These are phyloP conservation scores for Chesias legatella DNA, from an alignment of 2,888 invertebrate genomes.

Conservation along the genomic window DNA sequence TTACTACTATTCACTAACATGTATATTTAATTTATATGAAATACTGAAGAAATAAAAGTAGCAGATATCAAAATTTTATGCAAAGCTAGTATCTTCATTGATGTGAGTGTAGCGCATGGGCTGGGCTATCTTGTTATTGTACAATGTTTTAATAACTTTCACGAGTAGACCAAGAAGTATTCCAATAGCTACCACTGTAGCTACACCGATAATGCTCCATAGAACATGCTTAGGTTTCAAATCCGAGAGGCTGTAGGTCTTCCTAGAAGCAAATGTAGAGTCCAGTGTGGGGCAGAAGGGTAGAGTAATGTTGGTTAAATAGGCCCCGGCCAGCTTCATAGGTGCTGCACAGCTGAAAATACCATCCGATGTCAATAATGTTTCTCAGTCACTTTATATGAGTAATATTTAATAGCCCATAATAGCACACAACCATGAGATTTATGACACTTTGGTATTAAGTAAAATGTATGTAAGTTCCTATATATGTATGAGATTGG, in stretches of 20 bases:
- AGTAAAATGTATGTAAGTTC: neutral
- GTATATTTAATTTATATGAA: slow-evolving; percentile 21
- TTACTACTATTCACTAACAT: slow-evolving; percentile 28
- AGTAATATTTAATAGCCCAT: slow-evolving; percentile 13
- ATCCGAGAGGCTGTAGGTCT: slow-evolving; percentile 48
- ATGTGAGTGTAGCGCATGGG: slow-evolving; percentile 67
- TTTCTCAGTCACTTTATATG: slow-evolving; percentile 11
- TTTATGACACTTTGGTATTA: slow-evolving; percentile 12
- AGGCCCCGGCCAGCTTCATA: slow-evolving; percentile 60
- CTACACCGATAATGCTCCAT: slow-evolving; percentile 70
- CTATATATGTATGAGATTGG: too few species aligned
- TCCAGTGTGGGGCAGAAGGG: slow-evolving; percentile 66
- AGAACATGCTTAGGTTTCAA: slow-evolving; percentile 66
- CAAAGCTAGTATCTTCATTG: slow-evolving; percentile 55
- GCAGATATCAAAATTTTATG: slow-evolving; percentile 38
- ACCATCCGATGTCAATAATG: slow-evolving; percentile 15
- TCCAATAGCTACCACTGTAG: slow-evolving; percentile 55
- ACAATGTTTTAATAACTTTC: slow-evolving; percentile 56
- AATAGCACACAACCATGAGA: slow-evolving; percentile 6
- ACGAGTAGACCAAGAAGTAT: slow-evolving; percentile 63
- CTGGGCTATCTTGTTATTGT: slow-evolving; percentile 55
- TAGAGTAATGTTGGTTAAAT: slow-evolving; percentile 62
- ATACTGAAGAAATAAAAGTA: slow-evolving; percentile 20
- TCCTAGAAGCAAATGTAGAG: slow-evolving; percentile 48
- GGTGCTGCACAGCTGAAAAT: slow-evolving; percentile 72